Percentiles rank a stretch among this genome's conserved stretches.
phyloP scores from a whole-genome alignment of 2,113 vertebrate species.

The Cervus canadensis region DNA sequence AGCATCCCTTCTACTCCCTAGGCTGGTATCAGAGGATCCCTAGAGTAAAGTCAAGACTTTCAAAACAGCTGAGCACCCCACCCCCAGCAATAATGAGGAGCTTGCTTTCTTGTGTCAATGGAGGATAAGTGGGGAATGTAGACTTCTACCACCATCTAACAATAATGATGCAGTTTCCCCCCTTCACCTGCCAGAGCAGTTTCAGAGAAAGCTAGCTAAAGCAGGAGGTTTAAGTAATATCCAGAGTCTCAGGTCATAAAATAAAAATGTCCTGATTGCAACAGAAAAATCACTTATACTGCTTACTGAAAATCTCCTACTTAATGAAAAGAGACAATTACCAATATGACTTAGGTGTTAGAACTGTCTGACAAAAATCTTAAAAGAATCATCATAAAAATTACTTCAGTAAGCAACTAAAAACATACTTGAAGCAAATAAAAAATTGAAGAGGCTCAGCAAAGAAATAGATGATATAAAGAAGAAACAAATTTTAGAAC shows the following conservation, averaged over 20 bases:
- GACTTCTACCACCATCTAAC: neutral
- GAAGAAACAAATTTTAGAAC: neutral
- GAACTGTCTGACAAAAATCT: neutral
- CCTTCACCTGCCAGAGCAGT: neutral
- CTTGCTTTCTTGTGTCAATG: neutral
- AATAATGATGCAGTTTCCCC: neutral
- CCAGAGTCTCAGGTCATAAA: neutral
- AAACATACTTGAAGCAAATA: neutral
- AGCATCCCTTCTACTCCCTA: neutral
- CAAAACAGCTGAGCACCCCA: neutral
- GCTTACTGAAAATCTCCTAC: neutral
- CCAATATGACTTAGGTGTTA: neutral
- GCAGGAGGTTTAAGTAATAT: neutral
- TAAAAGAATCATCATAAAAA: neutral
- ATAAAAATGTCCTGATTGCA: neutral
- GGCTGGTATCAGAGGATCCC: neutral
- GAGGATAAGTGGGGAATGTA: neutral
- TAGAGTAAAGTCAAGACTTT: neutral
- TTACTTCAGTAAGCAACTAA: neutral
- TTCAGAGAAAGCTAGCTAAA: neutral
- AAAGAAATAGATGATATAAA: neutral
- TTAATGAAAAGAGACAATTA: neutral
- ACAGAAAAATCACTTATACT: neutral
- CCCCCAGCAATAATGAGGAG: neutral
- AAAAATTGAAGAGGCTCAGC: neutral